Conservation (phyloP, 2,113 vertebrate species). For the Laterallus jamaicensis region DNA sequence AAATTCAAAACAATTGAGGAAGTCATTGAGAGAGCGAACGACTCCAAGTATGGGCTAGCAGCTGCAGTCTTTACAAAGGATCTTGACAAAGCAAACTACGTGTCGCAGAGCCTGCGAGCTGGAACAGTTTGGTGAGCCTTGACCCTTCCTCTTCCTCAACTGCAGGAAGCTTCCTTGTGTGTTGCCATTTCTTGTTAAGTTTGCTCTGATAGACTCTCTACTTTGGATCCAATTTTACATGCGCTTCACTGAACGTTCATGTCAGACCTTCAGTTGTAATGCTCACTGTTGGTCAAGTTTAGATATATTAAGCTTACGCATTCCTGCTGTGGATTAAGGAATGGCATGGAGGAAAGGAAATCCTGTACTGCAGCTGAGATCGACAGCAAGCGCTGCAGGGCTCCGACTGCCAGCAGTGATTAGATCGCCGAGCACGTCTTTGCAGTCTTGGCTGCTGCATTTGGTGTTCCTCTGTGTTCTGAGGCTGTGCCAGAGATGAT, state of each 20-base stretch:
- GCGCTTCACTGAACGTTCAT: background rate
- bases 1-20: constrained; percentile 94
- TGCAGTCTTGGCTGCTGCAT: background rate
- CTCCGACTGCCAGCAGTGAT: background rate
- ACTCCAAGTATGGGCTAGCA: constrained; percentile 89
- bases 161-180: background rate
- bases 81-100: constrained; percentile 89
- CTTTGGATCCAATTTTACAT: fast-evolving
- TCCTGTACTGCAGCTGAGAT: background rate
- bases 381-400: background rate
- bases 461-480: background rate
- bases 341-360: background rate
- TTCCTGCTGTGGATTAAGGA: background rate
- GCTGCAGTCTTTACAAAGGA: constrained; percentile 93
- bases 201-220: background rate
- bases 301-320: background rate
- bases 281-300: background rate
- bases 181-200: fast-evolving
- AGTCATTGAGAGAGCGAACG: constrained; percentile 89
- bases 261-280: background rate
- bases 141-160: background rate
- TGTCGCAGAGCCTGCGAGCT: constrained; percentile 86
- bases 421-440: background rate
- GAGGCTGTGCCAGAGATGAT: background rate
- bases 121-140: constrained; percentile 90